These are phyloP conservation scores for Centroberyx gerrardi DNA, from an alignment of 2,797 vertebrate species.

Conservation along the genomic window DNA sequence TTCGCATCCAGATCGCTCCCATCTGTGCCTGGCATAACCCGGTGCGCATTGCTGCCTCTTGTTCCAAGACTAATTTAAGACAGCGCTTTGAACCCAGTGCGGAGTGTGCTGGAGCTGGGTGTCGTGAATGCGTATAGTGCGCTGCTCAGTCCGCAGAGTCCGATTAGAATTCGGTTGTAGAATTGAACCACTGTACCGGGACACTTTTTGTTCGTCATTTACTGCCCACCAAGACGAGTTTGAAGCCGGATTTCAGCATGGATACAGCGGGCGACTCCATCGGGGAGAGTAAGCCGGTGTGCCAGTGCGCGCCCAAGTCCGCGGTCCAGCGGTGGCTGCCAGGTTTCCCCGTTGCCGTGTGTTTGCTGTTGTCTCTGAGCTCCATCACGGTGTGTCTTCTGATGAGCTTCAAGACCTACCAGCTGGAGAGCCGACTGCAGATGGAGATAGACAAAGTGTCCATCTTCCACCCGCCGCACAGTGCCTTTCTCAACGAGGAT, in stretches of 20 bases:
- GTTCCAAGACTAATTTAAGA: conserved; percentile 60
- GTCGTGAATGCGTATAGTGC: conserved; percentile 28
- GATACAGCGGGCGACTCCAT: conserved; percentile 67
- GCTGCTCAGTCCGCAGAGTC: conserved; percentile 20
- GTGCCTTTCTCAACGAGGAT: conserved; percentile 77
- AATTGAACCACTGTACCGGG: background rate
- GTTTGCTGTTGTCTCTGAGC: conserved; percentile 88
- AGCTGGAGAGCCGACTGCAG: conserved; percentile 89
- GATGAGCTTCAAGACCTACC: conserved; percentile 88
- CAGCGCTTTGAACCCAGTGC: conserved; percentile 43
- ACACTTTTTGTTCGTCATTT: background rate
- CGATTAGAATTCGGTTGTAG: background rate
- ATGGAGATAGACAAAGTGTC: conserved; percentile 85
- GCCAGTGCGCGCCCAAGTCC: conserved; percentile 69
- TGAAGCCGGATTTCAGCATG: conserved; percentile 71
- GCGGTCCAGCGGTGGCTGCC: conserved; percentile 66
- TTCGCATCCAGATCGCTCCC: conserved; percentile 55
- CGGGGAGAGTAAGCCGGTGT: conserved; percentile 75
- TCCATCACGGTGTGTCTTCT: conserved; percentile 90
- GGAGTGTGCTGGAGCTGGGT: conserved; percentile 24
- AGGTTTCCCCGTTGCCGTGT: conserved; percentile 79
- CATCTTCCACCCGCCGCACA: conserved; percentile 61
- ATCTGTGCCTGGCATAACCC: conserved; percentile 61
- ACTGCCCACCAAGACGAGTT: conserved; percentile 21
- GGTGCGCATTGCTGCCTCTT: conserved; percentile 54